Evolutionary conservation across 2,888 invertebrate species (phyloP).

Genomic region (Drosophila siamana): DNA sequence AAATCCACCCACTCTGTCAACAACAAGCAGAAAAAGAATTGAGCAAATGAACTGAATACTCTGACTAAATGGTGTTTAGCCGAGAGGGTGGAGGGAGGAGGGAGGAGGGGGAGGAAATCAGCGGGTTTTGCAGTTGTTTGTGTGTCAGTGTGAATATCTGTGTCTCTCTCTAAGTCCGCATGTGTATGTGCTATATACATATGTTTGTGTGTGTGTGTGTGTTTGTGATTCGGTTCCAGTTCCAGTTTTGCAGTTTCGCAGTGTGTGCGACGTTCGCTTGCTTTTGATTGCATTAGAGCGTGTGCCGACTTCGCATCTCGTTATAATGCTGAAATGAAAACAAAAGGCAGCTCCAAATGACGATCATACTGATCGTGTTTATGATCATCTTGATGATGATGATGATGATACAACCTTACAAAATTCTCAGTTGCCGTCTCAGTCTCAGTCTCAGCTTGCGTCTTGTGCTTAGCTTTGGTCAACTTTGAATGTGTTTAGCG

Average conservation of each 20-base stretch:
- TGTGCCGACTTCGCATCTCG: slow-evolving; percentile 76
- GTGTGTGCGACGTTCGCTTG: slow-evolving; percentile 60
- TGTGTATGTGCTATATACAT: background rate
- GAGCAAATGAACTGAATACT: slow-evolving; percentile 64
- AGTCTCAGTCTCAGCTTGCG: slow-evolving; percentile 58
- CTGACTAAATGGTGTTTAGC: slow-evolving; percentile 14
- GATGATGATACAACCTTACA: slow-evolving; percentile 77
- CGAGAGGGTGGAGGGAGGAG: background rate
- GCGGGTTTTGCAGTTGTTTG: slow-evolving; percentile 18
- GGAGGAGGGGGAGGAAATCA: slow-evolving; percentile 12
- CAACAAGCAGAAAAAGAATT: slow-evolving; percentile 48
- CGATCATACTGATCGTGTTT: slow-evolving; percentile 19
- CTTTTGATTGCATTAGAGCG: slow-evolving; percentile 80
- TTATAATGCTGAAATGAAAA: slow-evolving; percentile 73
- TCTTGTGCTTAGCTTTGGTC: slow-evolving; percentile 60
- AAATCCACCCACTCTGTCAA: slow-evolving; percentile 12
- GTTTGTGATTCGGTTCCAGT: slow-evolving; percentile 40
- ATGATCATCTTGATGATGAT: slow-evolving; percentile 23
- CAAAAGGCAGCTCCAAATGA: slow-evolving; percentile 67
- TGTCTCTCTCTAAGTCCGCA: slow-evolving; percentile 9
- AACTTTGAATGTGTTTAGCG: slow-evolving; percentile 81
- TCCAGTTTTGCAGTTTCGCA: slow-evolving; percentile 67
- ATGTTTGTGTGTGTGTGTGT: slow-evolving; percentile 22
- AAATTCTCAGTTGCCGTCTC: slow-evolving; percentile 68
- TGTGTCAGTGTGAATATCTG: slow-evolving; percentile 13